Base-by-base conservation (phyloP, 2,797 vertebrate genomes). In the Octomys mimax region DNA sequence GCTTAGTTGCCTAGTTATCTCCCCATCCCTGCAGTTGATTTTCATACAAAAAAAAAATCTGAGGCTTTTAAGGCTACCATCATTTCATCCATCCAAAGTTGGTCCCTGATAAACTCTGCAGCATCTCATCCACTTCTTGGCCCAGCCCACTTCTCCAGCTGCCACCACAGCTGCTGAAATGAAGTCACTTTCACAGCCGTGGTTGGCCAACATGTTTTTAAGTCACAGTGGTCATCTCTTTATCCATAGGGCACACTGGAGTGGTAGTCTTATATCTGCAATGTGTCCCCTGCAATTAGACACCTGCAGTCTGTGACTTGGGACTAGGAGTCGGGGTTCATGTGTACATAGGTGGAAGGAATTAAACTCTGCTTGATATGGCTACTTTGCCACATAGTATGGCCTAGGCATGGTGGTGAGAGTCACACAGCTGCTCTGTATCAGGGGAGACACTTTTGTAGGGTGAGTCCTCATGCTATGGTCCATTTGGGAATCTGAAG, bases 31-130 rank as follows among this genome's bases (percentile, higher is more conserved):
- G 54, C 54, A 57, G 98, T 54, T 99, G 99, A 0, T 62, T 90
- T 71, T 93, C 95, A 0, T 99, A 70, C 66, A 3, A 64, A 64
- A 98, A 96, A 93, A 99, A 98, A 2, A 2, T 94, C 98, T 99
- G 99, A 75, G 26, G 73, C 73, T 28, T 75, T 75, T 77, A 99
- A 94, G 16, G 98, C 94, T 2, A 62, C 26, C 90, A 95, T 94
- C 0, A 99, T 97, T 95, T 98, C 96, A 21, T 61, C 88, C 5
- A 93, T 88, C 39, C 39, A 39, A 75, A 73, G 39, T 16, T 28
- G 42, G 73, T 73, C 22, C 73, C 39, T 6, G 24, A 75, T 28
- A 46, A 28, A 28, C 24, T 46, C 42, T 13, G 39, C 42, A 75
- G 39, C 28, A 46, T 46, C 73, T 46, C 26, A 3, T 46, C 12